Evolutionary conservation across 2,888 invertebrate species (phyloP).

Genomic region (Eudemis profundana): DNA sequence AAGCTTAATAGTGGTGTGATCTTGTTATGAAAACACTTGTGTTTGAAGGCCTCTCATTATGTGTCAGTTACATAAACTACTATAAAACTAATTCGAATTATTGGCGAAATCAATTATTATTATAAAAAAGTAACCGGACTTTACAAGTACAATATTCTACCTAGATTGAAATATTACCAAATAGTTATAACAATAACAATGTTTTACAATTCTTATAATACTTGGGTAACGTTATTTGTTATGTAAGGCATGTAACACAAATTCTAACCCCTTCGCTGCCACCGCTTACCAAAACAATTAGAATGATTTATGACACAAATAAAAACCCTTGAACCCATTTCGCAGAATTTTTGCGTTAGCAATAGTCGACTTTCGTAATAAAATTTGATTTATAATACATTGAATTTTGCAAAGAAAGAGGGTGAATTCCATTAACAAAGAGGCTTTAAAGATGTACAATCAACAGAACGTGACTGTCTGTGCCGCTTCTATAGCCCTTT

Average conservation of each 20-base stretch:
- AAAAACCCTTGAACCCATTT: constrained; percentile 78
- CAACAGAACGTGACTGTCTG: constrained; percentile 26
- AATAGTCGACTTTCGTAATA: constrained; percentile 72
- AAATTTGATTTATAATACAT: constrained; percentile 70
- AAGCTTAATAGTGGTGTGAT: too few species aligned
- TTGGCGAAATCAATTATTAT: too few species aligned
- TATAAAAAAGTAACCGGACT: too few species aligned
- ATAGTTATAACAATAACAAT: too few species aligned
- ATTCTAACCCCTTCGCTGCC: constrained; percentile 64
- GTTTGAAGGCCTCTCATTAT: too few species aligned
- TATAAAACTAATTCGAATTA: too few species aligned
- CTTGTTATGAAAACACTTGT: too few species aligned
- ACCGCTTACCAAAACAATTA: constrained; percentile 75
- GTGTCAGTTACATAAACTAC: too few species aligned
- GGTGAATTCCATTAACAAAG: constrained; percentile 50
- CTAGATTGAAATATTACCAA: too few species aligned
- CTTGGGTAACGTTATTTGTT: constrained; percentile 30
- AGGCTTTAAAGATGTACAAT: constrained; percentile 34
- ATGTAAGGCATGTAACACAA: constrained; percentile 44
- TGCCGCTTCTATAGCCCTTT: constrained; percentile 15
- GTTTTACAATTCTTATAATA: background rate
- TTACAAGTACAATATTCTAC: background rate
- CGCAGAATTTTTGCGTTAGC: constrained; percentile 73
- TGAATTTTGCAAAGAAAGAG: constrained; percentile 59
- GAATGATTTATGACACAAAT: constrained; percentile 78